phyloP scores from a whole-genome alignment of 2,113 vertebrate species.

The Athene cunicularia region DNA sequence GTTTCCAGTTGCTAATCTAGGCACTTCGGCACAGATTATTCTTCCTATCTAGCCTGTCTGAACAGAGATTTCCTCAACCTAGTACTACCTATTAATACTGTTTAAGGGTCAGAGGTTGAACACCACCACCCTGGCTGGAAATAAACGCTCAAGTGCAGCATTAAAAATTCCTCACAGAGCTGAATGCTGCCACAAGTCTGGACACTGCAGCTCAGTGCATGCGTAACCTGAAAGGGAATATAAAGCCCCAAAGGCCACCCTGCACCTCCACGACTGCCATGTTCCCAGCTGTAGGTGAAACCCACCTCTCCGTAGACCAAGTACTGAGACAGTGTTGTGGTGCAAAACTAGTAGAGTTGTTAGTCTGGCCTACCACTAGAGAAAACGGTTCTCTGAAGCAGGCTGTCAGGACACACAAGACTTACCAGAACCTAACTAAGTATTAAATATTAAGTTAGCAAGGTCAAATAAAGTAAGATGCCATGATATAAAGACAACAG shows the following conservation, averaged over 20 bases:
- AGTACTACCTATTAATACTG: not conserved
- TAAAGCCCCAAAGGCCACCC: not conserved
- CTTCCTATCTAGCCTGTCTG: not conserved
- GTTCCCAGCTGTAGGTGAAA: not conserved
- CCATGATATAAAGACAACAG: not conserved
- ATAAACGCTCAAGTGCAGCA: not conserved
- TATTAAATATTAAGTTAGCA: not conserved
- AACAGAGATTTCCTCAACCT: not conserved
- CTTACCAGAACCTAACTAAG: not conserved
- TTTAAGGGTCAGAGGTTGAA: not conserved
- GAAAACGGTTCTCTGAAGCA: not conserved
- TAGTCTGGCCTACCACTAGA: not conserved
- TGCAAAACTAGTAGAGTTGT: rapidly evolving
- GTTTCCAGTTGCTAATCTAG: conserved; percentile 6
- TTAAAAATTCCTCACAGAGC: not conserved
- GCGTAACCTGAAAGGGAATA: not conserved
- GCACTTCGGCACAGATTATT: not conserved
- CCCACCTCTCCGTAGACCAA: not conserved
- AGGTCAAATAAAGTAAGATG: not conserved
- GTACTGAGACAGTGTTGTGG: rapidly evolving
- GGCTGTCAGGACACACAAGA: not conserved
- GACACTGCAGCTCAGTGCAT: not conserved
- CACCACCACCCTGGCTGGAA: not conserved
- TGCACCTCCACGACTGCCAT: rapidly evolving
- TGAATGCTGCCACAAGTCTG: not conserved